These are phyloP conservation scores for Slavum lentiscoides DNA, from an alignment of 2,888 invertebrate species.

Conservation along the genomic window DNA sequence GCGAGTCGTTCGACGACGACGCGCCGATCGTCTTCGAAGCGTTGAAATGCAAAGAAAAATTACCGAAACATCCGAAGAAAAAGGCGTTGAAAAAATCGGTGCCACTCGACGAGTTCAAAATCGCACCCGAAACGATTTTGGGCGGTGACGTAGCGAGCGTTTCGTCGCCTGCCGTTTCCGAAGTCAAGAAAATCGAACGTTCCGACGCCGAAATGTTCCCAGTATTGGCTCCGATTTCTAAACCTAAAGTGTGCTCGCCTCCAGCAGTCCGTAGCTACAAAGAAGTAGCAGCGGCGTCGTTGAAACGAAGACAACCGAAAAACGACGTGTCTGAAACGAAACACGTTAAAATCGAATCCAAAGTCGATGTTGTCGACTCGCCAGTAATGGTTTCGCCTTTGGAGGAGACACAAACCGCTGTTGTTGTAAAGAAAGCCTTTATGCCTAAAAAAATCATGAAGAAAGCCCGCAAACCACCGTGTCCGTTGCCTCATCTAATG, in stretches of 20 bases:
- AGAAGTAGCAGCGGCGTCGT: slow-evolving; percentile 49
- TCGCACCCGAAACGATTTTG: slow-evolving; percentile 45
- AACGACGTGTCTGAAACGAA: slow-evolving; percentile 34
- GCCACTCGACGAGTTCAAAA: slow-evolving; percentile 47
- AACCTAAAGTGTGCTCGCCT: slow-evolving; percentile 25
- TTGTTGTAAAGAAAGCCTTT: neutral
- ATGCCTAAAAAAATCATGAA: slow-evolving; percentile 34
- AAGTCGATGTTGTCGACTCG: slow-evolving; percentile 7
- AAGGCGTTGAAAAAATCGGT: slow-evolving; percentile 37
- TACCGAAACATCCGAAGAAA: slow-evolving; percentile 41
- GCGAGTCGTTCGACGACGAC: slow-evolving; percentile 37
- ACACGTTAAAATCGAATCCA: slow-evolving; percentile 45
- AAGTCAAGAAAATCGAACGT: slow-evolving; percentile 32
- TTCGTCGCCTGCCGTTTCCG: slow-evolving; percentile 1
- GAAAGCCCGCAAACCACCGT: slow-evolving; percentile 44
- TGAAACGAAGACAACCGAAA: slow-evolving; percentile 50
- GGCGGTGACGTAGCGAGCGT: slow-evolving; percentile 11
- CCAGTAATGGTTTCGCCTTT: slow-evolving; percentile 4
- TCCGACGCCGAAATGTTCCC: slow-evolving; percentile 44
- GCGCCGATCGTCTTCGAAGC: slow-evolving; percentile 38
- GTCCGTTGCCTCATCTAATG: slow-evolving; percentile 47
- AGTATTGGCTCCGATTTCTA: slow-evolving; percentile 34
- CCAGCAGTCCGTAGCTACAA: slow-evolving; percentile 38
- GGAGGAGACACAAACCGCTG: neutral
- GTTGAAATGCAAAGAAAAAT: slow-evolving; percentile 32